Conservation (phyloP, 2,797 vertebrate genomes). For the Sternotherus odoratus region DNA sequence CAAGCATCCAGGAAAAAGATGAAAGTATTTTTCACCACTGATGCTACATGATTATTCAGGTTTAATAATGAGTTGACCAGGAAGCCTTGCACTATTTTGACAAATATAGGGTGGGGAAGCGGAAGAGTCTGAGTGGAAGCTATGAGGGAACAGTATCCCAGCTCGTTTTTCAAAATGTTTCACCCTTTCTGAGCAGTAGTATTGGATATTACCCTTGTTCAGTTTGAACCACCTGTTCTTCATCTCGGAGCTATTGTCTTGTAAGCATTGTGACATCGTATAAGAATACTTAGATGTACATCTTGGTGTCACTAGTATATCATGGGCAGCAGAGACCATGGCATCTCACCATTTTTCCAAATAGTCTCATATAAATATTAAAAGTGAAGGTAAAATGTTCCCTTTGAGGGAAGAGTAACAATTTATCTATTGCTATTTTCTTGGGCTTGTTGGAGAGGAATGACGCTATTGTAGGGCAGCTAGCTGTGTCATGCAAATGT, state of each 20-base stretch:
- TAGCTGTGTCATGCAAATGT: background rate
- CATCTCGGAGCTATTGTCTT: conserved; percentile 13
- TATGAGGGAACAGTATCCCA: background rate
- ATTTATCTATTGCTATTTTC: conserved; percentile 23
- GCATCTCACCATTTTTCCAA: background rate
- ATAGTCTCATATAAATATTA: conserved; percentile 26
- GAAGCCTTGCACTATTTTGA: background rate
- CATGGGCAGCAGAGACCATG: background rate
- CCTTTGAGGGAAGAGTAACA: conserved; percentile 8
- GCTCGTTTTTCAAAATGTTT: background rate
- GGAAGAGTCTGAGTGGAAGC: background rate
- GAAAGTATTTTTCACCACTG: background rate
- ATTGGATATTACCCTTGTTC: background rate
- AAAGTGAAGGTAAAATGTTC: conserved; percentile 24
- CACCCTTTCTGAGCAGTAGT: conserved; percentile 1
- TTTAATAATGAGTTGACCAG: background rate
- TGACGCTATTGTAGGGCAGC: rapidly evolving
- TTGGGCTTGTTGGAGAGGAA: background rate
- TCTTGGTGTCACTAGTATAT: conserved; percentile 9
- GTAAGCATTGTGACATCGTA: background rate
- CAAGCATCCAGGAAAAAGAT: background rate
- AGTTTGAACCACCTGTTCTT: conserved; percentile 4
- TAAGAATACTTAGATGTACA: background rate
- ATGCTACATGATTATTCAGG: background rate
- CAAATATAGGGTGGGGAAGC: background rate